These are phyloP conservation scores for Thymallus thymallus DNA, from an alignment of 2,113 vertebrate genomes.

Conservation along the genomic window DNA sequence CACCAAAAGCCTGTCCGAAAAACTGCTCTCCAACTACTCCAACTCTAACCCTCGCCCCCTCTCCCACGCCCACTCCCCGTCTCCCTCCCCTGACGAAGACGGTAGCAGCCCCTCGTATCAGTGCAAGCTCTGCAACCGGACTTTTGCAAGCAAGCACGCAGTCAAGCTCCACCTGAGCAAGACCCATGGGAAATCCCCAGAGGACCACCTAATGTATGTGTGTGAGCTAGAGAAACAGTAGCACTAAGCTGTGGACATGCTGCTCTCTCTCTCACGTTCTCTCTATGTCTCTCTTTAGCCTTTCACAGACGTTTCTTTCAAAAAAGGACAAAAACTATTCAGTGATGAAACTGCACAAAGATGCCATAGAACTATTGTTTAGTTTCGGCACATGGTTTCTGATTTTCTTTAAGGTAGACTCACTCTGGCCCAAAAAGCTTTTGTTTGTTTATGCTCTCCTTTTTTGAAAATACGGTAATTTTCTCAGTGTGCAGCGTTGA, in stretches of 20 bases:
- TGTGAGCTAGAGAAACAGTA: constrained; percentile 96
- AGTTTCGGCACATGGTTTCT: constrained; percentile 90
- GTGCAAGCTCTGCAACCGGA: constrained; percentile 99
- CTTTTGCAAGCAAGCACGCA: constrained; percentile 98
- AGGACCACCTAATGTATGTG: constrained; percentile 98
- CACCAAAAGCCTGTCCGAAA: constrained; percentile 93
- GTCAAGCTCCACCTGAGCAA: constrained; percentile 99
- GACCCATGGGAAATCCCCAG: constrained; percentile 97
- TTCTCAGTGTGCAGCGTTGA: constrained; percentile 87
- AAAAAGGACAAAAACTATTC: constrained; percentile 61
- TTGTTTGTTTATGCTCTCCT: constrained; percentile 65
- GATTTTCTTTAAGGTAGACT: constrained; percentile 76
- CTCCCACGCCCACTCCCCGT: constrained; percentile 57
- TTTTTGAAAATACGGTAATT: constrained; percentile 50
- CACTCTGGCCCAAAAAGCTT: constrained; percentile 78
- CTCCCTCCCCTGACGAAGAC: constrained; percentile 88
- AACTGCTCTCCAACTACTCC: constrained; percentile 79
- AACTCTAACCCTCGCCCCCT: constrained; percentile 58
- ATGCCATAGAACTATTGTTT: constrained; percentile 91
- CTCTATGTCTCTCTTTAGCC: constrained; percentile 45
- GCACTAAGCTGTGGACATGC: constrained; percentile 65
- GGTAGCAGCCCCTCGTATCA: constrained; percentile 83
- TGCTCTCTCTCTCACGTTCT: constrained; percentile 52
- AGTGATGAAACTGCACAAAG: constrained; percentile 79
- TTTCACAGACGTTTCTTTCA: constrained; percentile 62